Evolutionary conservation across 2,797 vertebrate species (phyloP).

Genomic region (Hyperoplus lanceolatus): DNA sequence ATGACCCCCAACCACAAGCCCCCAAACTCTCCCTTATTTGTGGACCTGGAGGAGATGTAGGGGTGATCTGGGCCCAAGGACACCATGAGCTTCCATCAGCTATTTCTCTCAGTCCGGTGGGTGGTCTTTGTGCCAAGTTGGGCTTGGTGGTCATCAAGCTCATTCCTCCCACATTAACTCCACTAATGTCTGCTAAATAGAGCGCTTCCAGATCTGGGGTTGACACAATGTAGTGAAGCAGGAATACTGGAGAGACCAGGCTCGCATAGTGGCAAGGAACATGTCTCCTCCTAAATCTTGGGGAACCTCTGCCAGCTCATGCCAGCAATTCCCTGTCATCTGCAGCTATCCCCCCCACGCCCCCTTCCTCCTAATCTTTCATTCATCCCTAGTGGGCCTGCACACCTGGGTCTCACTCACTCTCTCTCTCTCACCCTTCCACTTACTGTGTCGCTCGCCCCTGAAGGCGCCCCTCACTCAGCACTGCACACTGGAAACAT

Average conservation of each 20-base stretch:
- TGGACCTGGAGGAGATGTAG: constrained; percentile 41
- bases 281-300: constrained; percentile 66
- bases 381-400: constrained; percentile 73
- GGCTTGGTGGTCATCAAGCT: constrained; percentile 72
- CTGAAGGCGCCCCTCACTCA: constrained; percentile 56
- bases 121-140: constrained; percentile 71
- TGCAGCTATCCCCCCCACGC: constrained; percentile 59
- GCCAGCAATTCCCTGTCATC: constrained; percentile 64
- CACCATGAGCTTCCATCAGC: constrained; percentile 72
- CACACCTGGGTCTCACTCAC: constrained; percentile 77
- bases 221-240: constrained; percentile 55
- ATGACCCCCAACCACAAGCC: constrained; percentile 59
- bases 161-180: constrained; percentile 81
- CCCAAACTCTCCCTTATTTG: constrained; percentile 21
- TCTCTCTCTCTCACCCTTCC: constrained; percentile 27
- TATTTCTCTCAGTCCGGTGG: constrained; percentile 56
- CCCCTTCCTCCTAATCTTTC: constrained; percentile 68
- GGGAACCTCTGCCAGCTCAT: constrained; percentile 72
- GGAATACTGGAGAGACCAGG: constrained; percentile 16
- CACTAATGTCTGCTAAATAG: constrained; percentile 81
- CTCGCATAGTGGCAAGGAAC: constrained; percentile 36
- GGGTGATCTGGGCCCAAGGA: constrained; percentile 75
- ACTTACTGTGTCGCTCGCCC: constrained; percentile 38
- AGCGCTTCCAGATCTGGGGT: constrained; percentile 68
- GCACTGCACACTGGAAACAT: constrained; percentile 49